These are phyloP conservation scores for Thamnophis elegans DNA, from an alignment of 2,797 vertebrate genomes.

Conservation along the genomic window DNA sequence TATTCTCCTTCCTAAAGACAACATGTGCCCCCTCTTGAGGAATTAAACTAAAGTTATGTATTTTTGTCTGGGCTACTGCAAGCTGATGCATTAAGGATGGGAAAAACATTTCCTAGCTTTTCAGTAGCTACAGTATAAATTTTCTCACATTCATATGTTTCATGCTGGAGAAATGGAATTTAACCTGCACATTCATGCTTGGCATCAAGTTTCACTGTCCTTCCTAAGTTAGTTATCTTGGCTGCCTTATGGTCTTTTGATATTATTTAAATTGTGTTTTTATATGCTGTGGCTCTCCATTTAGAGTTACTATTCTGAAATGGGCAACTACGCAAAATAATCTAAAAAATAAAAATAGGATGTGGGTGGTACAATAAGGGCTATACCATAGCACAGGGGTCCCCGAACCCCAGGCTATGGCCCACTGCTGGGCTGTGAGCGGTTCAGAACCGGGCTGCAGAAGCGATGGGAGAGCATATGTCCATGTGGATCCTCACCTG, in stretches of 20 bases:
- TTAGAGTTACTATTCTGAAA: neutral
- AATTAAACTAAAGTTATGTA: neutral
- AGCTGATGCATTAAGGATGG: neutral
- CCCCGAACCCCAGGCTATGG: no score
- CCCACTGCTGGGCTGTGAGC: no score
- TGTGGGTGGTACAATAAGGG: neutral
- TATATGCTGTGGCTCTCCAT: neutral
- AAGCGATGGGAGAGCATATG: no score
- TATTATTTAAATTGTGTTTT: neutral
- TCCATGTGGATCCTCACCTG: no score
- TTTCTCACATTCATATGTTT: neutral
- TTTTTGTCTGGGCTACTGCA: neutral
- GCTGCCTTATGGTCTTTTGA: neutral
- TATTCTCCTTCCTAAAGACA: neutral
- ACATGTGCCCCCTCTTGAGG: neutral
- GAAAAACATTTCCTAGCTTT: neutral
- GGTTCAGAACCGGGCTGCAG: no score
- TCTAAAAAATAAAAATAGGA: neutral
- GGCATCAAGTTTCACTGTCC: neutral
- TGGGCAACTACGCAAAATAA: neutral
- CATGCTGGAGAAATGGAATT: neutral
- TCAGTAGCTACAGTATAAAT: neutral
- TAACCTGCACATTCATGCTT: neutral
- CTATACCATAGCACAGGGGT: neutral
- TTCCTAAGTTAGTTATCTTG: neutral